phyloP scores from a whole-genome alignment of 2,888 invertebrate species.

The Julus scandinavius region DNA sequence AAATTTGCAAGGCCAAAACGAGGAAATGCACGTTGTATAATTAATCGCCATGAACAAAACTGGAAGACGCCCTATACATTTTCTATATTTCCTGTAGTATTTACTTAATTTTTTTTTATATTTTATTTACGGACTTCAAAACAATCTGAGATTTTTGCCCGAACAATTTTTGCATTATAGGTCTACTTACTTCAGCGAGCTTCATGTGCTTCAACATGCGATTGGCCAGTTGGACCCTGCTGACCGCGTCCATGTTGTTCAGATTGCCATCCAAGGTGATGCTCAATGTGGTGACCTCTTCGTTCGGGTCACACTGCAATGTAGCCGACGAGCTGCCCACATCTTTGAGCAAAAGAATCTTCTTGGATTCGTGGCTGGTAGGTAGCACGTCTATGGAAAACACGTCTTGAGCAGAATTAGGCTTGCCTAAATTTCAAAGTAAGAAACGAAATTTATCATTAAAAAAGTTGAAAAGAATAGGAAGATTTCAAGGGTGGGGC shows the following conservation, averaged over 20 bases:
- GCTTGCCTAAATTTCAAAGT: slow-evolving; percentile 56
- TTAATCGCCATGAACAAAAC: too few species aligned
- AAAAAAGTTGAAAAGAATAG: neutral
- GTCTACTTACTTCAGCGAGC: slow-evolving; percentile 52
- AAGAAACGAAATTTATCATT: neutral
- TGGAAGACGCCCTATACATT: too few species aligned
- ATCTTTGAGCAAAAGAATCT: slow-evolving; percentile 59
- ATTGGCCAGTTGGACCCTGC: slow-evolving; percentile 69
- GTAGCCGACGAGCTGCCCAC: slow-evolving; percentile 63
- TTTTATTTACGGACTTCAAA: too few species aligned
- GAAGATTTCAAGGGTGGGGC: neutral
- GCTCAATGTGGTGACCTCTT: slow-evolving; percentile 73
- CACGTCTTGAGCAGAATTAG: slow-evolving; percentile 71
- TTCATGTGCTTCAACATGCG: slow-evolving; percentile 60
- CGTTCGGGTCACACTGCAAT: slow-evolving; percentile 65
- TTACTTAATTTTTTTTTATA: neutral
- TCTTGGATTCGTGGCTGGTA: slow-evolving; percentile 59
- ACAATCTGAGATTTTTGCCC: too few species aligned
- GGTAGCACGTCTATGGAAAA: slow-evolving; percentile 75
- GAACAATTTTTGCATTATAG: too few species aligned
- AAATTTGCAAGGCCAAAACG: neutral
- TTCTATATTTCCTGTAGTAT: neutral
- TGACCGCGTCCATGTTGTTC: slow-evolving; percentile 73
- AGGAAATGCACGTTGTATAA: too few species aligned
- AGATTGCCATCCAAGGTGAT: slow-evolving; percentile 77